Conservation (phyloP, 2,797 vertebrate species). For the Falco peregrinus region DNA sequence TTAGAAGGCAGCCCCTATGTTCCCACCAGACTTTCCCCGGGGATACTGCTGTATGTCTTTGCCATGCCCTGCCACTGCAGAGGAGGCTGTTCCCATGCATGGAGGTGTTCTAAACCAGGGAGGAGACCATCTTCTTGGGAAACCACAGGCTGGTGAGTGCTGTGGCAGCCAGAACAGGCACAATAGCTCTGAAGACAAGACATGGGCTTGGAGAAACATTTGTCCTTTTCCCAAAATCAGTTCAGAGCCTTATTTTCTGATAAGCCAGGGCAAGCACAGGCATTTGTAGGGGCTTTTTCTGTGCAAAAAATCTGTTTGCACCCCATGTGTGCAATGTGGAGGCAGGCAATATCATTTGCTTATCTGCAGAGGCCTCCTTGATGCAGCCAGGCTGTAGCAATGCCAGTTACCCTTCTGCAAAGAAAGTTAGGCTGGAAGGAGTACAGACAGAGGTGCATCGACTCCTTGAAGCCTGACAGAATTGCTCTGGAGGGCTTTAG, state of each 20-base stretch:
- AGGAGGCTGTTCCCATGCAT: not conserved
- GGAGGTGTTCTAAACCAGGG: not conserved
- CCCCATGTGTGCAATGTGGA: not conserved
- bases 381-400: not conserved
- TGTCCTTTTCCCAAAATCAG: not conserved
- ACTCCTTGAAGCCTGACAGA: not conserved
- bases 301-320: not conserved
- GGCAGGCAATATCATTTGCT: not conserved
- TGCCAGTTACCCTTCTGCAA: not conserved
- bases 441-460: not conserved
- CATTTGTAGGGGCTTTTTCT: not conserved
- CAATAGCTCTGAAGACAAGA: not conserved
- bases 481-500: not conserved
- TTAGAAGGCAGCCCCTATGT: fast-evolving
- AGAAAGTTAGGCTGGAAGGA: not conserved
- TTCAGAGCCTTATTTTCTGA: not conserved
- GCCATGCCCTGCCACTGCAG: not conserved
- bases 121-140: not conserved
- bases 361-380: not conserved
- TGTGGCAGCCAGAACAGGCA: not conserved
- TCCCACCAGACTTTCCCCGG: not conserved
- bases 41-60: not conserved
- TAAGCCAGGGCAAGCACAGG: not conserved
- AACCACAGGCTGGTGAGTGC: not conserved
- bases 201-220: not conserved